Percentiles rank a stretch among this genome's conserved stretches.
phyloP scores from a whole-genome alignment of 2,797 vertebrate genomes.

The Ptychobarbus kaznakovi region DNA sequence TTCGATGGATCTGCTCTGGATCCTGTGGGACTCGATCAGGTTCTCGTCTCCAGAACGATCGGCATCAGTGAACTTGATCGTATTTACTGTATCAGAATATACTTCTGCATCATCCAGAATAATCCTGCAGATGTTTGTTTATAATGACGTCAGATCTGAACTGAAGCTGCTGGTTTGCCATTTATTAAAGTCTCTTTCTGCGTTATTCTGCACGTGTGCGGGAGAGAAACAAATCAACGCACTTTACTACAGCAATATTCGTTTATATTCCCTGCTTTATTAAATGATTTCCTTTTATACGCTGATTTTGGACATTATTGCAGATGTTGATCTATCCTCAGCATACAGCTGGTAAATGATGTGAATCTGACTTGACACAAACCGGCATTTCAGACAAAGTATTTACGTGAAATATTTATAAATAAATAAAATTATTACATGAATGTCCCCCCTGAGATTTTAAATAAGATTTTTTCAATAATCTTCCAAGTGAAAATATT shows the following conservation, averaged over 20 bases:
- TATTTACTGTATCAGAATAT: not conserved
- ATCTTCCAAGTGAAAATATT: not conserved
- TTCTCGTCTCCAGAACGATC: not conserved
- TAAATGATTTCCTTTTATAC: slow-evolving; percentile 50
- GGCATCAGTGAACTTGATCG: not conserved
- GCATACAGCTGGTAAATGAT: not conserved
- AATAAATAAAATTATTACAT: not conserved
- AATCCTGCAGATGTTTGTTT: not conserved
- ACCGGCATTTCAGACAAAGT: not conserved
- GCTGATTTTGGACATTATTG: slow-evolving; percentile 61
- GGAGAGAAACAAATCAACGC: slow-evolving; percentile 64
- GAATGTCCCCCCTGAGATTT: no score
- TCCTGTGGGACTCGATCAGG: not conserved
- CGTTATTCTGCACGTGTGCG: slow-evolving; percentile 63
- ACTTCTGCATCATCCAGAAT: slow-evolving; percentile 30
- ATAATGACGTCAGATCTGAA: not conserved
- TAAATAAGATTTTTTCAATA: no score
- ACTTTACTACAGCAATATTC: slow-evolving; percentile 78
- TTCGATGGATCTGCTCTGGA: not conserved
- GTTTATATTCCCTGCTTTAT: slow-evolving; percentile 77
- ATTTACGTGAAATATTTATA: not conserved
- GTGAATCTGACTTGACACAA: not conserved
- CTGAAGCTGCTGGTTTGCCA: slow-evolving; percentile 49
- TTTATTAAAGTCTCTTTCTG: slow-evolving; percentile 59
- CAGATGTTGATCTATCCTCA: slow-evolving; percentile 67